Percentiles rank a stretch among this genome's conserved stretches.
phyloP scores from a whole-genome alignment of 2,888 invertebrate species.

The Eurois occulta region DNA sequence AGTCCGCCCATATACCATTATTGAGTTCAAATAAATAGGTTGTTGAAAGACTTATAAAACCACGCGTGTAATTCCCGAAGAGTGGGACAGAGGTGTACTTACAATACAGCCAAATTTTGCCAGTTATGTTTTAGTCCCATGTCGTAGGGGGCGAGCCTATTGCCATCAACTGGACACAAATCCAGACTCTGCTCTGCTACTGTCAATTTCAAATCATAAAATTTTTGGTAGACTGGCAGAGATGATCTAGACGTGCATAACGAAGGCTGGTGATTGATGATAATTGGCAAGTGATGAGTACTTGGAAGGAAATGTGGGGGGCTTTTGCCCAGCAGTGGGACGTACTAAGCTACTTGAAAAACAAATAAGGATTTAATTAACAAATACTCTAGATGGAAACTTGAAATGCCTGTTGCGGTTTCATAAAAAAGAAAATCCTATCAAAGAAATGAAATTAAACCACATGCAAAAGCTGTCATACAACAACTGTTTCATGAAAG shows the following conservation, averaged over 20 bases:
- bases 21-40: background rate
- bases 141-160: background rate
- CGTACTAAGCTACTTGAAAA: no score
- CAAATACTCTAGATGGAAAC: background rate
- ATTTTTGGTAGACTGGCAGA: background rate
- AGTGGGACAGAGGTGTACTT: background rate
- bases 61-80: background rate
- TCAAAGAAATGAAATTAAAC: slow-evolving; percentile 24
- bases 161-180: background rate
- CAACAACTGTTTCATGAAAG: slow-evolving; percentile 35
- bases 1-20: background rate
- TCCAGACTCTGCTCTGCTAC: background rate
- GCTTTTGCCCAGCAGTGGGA: no score
- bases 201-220: background rate
- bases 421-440: slow-evolving; percentile 3
- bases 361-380: background rate
- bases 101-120: background rate
- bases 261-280: no score
- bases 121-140: background rate
- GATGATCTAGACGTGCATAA: no score
- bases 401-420: background rate
- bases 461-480: slow-evolving; percentile 32
- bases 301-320: no score
- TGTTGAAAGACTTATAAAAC: background rate
- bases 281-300: no score